Evolutionary conservation across 1,140 invertebrate genomes (phyloP).

Genomic region (Thalassaphorura encarpata): DNA sequence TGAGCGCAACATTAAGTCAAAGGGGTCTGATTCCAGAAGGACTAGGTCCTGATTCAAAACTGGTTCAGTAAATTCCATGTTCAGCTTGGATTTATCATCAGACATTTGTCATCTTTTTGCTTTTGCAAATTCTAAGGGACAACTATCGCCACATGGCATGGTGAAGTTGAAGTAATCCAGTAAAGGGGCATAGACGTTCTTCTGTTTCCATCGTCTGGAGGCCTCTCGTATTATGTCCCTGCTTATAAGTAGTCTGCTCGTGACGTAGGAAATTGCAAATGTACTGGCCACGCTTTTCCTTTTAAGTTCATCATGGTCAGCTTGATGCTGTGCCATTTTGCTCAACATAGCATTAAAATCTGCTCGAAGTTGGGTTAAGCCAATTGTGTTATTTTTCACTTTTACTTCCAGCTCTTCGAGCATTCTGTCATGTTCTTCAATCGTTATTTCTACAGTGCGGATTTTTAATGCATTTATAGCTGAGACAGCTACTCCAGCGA

Average conservation of each 20-base stretch:
- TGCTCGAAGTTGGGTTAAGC: not conserved
- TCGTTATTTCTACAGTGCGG: too few relatives aligned
- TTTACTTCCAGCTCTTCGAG: not conserved
- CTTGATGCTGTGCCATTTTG: too few relatives aligned
- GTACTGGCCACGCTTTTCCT: not conserved
- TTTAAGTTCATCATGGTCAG: conserved; percentile 10
- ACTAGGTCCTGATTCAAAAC: not conserved
- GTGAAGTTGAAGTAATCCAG: conserved; percentile 10
- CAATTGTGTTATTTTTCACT: not conserved
- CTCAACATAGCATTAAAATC: not conserved
- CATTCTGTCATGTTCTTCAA: too few relatives aligned
- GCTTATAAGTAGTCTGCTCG: not conserved
- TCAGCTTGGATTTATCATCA: not conserved
- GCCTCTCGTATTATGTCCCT: not conserved
- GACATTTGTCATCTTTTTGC: not conserved
- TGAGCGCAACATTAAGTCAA: not conserved
- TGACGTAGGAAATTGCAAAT: conserved; percentile 13
- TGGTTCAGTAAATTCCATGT: conserved; percentile 8
- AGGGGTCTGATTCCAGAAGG: conserved; percentile 14
- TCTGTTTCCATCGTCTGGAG: not conserved
- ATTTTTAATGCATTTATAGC: too few relatives aligned
- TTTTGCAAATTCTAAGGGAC: not conserved
- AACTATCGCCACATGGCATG: conserved; percentile 7
- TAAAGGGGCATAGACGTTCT: not conserved
- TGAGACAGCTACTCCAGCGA: too few relatives aligned